A percentile compares a stretch with the other conserved stretches of the same genome.
These are phyloP conservation scores for Cerceris ruficornis DNA, from an alignment of 2,888 invertebrate species.

Conservation along the genomic window DNA sequence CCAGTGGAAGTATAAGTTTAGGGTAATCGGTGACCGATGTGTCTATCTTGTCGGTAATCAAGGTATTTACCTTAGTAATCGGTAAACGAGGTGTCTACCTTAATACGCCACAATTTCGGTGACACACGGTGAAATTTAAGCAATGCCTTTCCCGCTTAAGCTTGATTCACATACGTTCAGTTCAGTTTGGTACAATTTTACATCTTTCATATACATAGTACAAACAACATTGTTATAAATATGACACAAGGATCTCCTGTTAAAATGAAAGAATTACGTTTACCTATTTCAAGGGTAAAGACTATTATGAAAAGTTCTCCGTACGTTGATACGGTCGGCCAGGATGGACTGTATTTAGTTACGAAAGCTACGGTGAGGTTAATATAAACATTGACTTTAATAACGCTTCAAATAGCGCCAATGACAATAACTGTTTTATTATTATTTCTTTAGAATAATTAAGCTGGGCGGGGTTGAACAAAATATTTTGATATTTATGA, in stretches of 20 bases:
- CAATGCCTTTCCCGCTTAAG: too few relatives aligned
- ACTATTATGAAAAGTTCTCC: slow-evolving; percentile 95
- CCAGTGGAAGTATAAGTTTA: too few relatives aligned
- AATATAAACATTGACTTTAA: slow-evolving; percentile 17
- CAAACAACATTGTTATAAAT: slow-evolving; percentile 56
- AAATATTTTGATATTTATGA: background rate
- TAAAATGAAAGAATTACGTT: slow-evolving; percentile 83
- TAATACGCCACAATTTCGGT: too few relatives aligned
- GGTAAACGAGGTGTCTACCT: too few relatives aligned
- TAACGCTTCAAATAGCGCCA: slow-evolving; percentile 2
- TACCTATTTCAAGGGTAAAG: slow-evolving; percentile 88
- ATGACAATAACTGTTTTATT: background rate
- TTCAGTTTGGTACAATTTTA: too few relatives aligned
- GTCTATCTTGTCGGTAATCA: too few relatives aligned
- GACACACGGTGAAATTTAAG: too few relatives aligned
- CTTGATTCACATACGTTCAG: too few relatives aligned
- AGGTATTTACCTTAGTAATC: too few relatives aligned
- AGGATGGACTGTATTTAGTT: slow-evolving; percentile 89
- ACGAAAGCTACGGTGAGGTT: slow-evolving; percentile 89
- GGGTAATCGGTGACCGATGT: too few relatives aligned
- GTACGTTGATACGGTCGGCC: slow-evolving; percentile 91
- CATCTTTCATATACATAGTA: too few relatives aligned
- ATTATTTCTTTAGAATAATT: background rate
- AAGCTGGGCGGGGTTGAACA: background rate
- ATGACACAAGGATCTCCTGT: slow-evolving; percentile 82